phyloP scores from a whole-genome alignment of 64 coral and sea anemone species.

The Montipora capricornis region DNA sequence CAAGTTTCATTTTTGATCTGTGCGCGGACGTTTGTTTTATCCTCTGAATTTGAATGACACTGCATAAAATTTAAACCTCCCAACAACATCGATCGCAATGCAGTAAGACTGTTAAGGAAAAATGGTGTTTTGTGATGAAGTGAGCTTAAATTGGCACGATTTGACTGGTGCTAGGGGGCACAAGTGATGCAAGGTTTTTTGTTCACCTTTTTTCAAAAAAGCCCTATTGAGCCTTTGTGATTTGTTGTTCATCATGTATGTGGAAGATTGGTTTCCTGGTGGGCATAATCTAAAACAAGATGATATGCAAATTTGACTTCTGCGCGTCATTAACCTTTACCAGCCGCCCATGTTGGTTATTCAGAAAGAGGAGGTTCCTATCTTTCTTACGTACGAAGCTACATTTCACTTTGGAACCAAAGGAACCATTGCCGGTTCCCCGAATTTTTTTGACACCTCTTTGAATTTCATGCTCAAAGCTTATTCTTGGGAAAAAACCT shows the following conservation, averaged over 20 bases:
- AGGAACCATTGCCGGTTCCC: too few relatives aligned
- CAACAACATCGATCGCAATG: too few relatives aligned
- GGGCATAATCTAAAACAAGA: background rate
- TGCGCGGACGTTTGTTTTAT: too few relatives aligned
- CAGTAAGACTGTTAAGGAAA: too few relatives aligned
- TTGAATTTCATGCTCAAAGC: too few relatives aligned
- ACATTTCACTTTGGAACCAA: too few relatives aligned
- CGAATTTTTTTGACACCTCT: background rate
- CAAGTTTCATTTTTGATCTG: too few relatives aligned
- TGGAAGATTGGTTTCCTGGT: background rate
- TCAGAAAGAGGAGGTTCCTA: background rate
- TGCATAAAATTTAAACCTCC: too few relatives aligned
- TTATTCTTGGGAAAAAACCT: too few relatives aligned
- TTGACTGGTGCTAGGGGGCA: background rate
- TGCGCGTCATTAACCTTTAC: background rate
- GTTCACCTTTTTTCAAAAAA: background rate
- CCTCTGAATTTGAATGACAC: too few relatives aligned
- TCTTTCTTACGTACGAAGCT: background rate
- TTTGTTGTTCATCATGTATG: background rate
- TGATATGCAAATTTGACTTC: slow-evolving; percentile 3
- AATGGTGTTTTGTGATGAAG: too few relatives aligned
- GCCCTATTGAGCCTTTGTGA: background rate
- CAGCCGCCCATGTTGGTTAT: background rate
- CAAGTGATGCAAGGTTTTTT: background rate
- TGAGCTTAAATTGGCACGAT: background rate